These are phyloP conservation scores for Cottoperca gobio DNA, from an alignment of 2,797 vertebrate species.

Conservation along the genomic window DNA sequence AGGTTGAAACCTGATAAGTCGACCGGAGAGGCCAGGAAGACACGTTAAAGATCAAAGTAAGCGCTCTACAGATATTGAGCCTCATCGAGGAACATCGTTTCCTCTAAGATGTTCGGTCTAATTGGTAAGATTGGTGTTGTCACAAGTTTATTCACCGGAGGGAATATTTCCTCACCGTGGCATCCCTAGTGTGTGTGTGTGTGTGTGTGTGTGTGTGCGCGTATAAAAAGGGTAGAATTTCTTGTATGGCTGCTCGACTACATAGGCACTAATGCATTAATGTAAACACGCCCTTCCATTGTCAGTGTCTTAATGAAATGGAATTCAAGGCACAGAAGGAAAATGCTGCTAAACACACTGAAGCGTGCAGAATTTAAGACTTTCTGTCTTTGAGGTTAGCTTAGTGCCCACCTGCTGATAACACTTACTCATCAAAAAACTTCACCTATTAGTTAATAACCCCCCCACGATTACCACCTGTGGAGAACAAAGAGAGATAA, in stretches of 20 bases:
- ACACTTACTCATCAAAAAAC: constrained; percentile 70
- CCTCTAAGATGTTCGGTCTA: too few relatives aligned
- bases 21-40: too few relatives aligned
- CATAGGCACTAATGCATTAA: neutral
- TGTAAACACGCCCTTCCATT: neutral
- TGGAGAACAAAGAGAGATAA: constrained; percentile 63
- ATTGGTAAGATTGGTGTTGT: too few relatives aligned
- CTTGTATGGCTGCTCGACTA: neutral
- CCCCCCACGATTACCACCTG: constrained; percentile 57
- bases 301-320: neutral
- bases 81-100: too few relatives aligned
- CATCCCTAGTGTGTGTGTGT: too few relatives aligned
- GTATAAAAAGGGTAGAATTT: neutral
- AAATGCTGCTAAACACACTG: constrained; percentile 44
- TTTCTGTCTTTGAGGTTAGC: constrained; percentile 70
- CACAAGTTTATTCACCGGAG: too few relatives aligned
- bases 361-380: constrained; percentile 43
- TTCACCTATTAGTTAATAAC: constrained; percentile 78
- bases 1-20: too few relatives aligned
- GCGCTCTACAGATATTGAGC: too few relatives aligned
- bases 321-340: constrained; percentile 22
- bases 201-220: neutral
- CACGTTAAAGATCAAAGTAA: too few relatives aligned
- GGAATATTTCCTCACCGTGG: too few relatives aligned
- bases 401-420: constrained; percentile 62